phyloP scores from a whole-genome alignment of 2,888 invertebrate genomes.

The Limnephilus auricula region DNA sequence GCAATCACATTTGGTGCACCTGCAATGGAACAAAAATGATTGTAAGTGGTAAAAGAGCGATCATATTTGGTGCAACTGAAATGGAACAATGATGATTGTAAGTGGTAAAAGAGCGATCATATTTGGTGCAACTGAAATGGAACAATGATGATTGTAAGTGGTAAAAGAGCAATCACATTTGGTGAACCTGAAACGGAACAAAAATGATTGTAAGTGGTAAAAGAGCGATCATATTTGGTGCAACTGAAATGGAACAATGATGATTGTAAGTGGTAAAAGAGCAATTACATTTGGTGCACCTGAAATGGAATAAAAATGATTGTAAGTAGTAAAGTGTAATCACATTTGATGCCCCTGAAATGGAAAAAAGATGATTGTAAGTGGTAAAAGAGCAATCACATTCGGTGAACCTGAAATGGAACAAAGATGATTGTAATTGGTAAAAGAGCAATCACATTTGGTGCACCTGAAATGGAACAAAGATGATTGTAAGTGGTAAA shows the following conservation, averaged over 20 bases:
- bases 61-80: too few species aligned
- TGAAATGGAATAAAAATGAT: conserved; percentile 12
- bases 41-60: neutral
- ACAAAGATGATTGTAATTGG: neutral
- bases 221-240: too few species aligned
- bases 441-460: conserved; percentile 33
- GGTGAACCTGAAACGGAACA: conserved; percentile 41
- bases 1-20: conserved; percentile 52
- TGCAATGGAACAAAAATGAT: conserved; percentile 5
- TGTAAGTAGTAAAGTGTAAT: neutral
- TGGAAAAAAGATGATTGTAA: too few species aligned
- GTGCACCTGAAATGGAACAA: conserved; percentile 46
- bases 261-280: neutral
- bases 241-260: too few species aligned
- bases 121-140: too few species aligned
- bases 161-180: conserved; percentile 45
- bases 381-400: neutral
- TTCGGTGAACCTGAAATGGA: too few species aligned
- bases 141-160: neutral
- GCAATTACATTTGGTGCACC: conserved; percentile 49
- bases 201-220: neutral
- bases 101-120: neutral
- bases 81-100: too few species aligned
- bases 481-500: neutral
- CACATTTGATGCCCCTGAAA: too few species aligned